Evolutionary conservation across 2,113 vertebrate genomes (phyloP), one percentile per base, ranked within the genome.

Genomic region (Dipodomys merriami): DNA sequence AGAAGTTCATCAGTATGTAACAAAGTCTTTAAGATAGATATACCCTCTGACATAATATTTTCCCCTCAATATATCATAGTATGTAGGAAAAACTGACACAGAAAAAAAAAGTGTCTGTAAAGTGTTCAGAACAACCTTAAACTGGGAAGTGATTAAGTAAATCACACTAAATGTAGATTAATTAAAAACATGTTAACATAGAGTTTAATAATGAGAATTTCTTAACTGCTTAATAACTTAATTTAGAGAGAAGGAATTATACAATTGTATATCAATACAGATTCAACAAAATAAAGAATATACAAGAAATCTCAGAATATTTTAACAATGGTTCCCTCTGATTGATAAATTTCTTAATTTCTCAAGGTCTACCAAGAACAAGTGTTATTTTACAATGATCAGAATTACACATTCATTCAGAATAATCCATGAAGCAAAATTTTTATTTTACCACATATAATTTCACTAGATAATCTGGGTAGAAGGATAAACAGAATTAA

Each of bases 141-240:
- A 74, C 46, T 91, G 86, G 71, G 57, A 74, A 46, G 83, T 94
- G 81, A 88, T 92, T 95, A 93, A 79, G 16, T 67, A 95, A 95
- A 90, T 95, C 69, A 88, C 25, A 74, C 22, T 90, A 90, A 93
- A 73, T 65, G 33, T 30, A 88, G 62, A 81, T 6, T 88, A 76
- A 94, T 81, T 95, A 95, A 94, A 91, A 88, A 76, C 74, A 76
- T 60, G 62, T 86, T 86, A 95, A 89, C 62, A 83, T 83, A 53
- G 33, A 79, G 19, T 81, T 96, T 91, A 76, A 83, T 88, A 94
- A 86, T 92, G 64, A 20, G 65, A 94, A 93, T 86, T 94, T n/a
- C 29, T 95, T 90, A 83, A 91, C 67, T 94, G 44, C 93, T 84
- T 80, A 80, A 85, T 68, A 44, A 2, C 80, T 91, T 96, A 71